phyloP scores from a whole-genome alignment of 2,888 invertebrate species.

The Parochlus steinenii region DNA sequence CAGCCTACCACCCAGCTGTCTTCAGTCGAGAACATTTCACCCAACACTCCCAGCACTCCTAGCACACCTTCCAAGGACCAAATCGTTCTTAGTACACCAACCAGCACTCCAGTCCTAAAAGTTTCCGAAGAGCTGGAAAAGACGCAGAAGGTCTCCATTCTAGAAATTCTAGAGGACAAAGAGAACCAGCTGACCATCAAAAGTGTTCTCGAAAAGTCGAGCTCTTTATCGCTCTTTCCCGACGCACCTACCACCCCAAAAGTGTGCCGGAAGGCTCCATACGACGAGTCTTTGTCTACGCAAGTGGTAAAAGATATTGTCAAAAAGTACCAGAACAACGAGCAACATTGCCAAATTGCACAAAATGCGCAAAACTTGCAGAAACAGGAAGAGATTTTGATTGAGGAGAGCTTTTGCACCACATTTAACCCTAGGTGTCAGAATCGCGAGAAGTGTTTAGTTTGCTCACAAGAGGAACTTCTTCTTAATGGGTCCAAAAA shows the following conservation, averaged over 20 bases:
- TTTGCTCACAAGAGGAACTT: too few relatives aligned
- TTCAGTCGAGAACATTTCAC: slow-evolving; percentile 17
- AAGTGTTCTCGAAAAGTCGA: slow-evolving; percentile 20
- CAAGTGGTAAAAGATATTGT: slow-evolving; percentile 4
- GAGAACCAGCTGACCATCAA: slow-evolving; percentile 28
- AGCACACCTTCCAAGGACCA: slow-evolving; percentile 12
- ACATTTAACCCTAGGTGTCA: too few relatives aligned
- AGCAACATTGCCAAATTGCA: too few relatives aligned
- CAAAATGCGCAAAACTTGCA: too few relatives aligned
- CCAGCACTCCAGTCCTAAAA: slow-evolving; percentile 11
- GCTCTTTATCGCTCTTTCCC: slow-evolving; percentile 35
- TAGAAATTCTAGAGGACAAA: slow-evolving; percentile 23
- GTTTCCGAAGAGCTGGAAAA: slow-evolving; percentile 15
- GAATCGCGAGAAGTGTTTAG: too few relatives aligned
- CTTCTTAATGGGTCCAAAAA: too few relatives aligned
- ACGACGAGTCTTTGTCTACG: slow-evolving; percentile 5
- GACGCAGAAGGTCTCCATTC: slow-evolving; percentile 15
- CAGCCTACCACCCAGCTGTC: slow-evolving; percentile 4
- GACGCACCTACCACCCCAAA: slow-evolving; percentile 50
- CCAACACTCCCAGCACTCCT: slow-evolving; percentile 19
- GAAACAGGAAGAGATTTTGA: too few relatives aligned
- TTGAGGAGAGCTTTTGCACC: too few relatives aligned
- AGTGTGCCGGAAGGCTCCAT: slow-evolving; percentile 42
- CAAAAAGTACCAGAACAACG: slow-evolving; percentile 1
- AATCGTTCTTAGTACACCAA: slow-evolving; percentile 7